These are phyloP conservation scores for Menura novaehollandiae DNA, from an alignment of 2,113 vertebrate genomes.

Conservation along the genomic window DNA sequence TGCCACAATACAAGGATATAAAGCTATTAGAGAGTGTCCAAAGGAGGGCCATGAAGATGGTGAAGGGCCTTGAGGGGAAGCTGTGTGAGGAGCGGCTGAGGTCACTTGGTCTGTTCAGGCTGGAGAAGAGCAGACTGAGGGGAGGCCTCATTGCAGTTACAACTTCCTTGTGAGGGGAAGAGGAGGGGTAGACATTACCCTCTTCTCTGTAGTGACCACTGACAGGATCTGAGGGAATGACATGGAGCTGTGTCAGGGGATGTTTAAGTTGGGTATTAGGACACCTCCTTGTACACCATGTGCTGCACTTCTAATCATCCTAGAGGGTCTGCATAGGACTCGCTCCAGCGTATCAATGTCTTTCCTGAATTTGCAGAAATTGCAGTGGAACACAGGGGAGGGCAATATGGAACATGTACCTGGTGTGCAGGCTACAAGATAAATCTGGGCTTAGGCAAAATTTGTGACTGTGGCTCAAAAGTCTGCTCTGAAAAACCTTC, in stretches of 20 bases:
- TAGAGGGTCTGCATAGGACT: background rate
- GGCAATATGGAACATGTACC: background rate
- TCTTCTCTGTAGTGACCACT: background rate
- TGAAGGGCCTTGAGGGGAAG: background rate
- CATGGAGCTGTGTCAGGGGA: background rate
- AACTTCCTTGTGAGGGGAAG: accelerated
- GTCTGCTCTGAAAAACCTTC: background rate
- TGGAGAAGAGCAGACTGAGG: background rate
- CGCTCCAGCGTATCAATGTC: background rate
- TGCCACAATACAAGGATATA: background rate
- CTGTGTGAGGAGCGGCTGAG: accelerated
- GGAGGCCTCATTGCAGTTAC: background rate
- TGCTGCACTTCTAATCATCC: background rate
- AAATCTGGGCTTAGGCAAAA: background rate
- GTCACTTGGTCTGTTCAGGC: background rate
- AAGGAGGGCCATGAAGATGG: background rate
- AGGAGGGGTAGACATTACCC: background rate
- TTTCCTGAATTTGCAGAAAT: background rate
- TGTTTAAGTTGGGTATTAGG: background rate
- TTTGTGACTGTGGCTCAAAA: background rate
- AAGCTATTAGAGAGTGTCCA: background rate
- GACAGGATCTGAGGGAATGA: background rate
- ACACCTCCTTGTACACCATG: background rate
- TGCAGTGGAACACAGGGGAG: background rate
- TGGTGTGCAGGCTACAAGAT: background rate